phyloP scores from a whole-genome alignment of 2,888 invertebrate species.

The Chrysina gloriosa region DNA sequence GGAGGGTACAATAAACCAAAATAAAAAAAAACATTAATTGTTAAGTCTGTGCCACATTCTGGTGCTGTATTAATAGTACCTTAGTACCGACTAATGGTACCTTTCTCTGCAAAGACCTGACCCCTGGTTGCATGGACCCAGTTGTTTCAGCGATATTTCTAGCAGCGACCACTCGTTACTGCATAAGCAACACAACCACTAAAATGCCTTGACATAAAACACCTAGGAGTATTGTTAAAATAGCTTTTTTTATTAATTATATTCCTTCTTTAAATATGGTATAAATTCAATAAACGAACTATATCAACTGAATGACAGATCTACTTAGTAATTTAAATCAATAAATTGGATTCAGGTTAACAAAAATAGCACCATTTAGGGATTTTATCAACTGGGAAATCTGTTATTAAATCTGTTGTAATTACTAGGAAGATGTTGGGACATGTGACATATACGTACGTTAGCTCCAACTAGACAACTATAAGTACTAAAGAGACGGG shows the following conservation, averaged over 20 bases:
- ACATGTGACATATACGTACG: too few relatives aligned
- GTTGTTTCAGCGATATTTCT: slow-evolving; percentile 59
- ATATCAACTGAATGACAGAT: too few relatives aligned
- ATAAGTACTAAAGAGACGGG: too few relatives aligned
- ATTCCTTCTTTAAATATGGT: too few relatives aligned
- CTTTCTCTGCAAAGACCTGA: slow-evolving; percentile 69
- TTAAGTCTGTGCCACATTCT: slow-evolving; percentile 57
- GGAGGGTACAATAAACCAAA: slow-evolving; percentile 36
- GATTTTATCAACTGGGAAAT: too few relatives aligned
- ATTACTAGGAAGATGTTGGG: too few relatives aligned
- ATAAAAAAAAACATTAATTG: slow-evolving; percentile 42
- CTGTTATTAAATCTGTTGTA: too few relatives aligned
- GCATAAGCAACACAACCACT: slow-evolving; percentile 62
- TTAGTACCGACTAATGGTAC: slow-evolving; percentile 61
- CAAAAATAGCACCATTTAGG: too few relatives aligned
- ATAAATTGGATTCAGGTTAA: too few relatives aligned
- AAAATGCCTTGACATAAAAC: slow-evolving; percentile 45
- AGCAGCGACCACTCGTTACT: slow-evolving; percentile 60
- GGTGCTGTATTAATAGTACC: slow-evolving; percentile 59
- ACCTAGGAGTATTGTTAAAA: slow-evolving; percentile 18
- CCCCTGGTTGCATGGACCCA: slow-evolving; percentile 64
- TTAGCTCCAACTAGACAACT: too few relatives aligned
- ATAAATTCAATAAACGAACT: too few relatives aligned
- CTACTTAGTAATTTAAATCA: too few relatives aligned
- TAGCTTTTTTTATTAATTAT: slow-evolving; percentile 15